phyloP scores from a whole-genome alignment of 2,113 vertebrate genomes.

The Phoxinus phoxinus region DNA sequence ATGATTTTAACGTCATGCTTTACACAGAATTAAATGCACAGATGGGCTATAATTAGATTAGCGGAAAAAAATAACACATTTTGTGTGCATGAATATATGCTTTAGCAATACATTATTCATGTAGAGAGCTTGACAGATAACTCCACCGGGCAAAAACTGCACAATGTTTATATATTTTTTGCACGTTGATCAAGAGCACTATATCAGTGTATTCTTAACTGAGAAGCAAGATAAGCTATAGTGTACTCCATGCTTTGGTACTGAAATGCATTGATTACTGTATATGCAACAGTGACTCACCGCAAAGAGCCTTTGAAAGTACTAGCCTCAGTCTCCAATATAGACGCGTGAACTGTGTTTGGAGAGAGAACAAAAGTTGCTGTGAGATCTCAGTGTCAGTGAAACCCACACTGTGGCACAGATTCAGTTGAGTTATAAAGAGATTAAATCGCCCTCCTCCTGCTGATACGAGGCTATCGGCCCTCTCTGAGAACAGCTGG shows the following conservation, averaged over 20 bases:
- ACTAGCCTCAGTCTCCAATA: not conserved
- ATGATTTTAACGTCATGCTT: too few relatives aligned
- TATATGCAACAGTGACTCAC: too few relatives aligned
- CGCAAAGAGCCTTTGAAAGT: not conserved
- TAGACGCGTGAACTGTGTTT: not conserved
- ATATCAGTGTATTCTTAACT: not conserved
- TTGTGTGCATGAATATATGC: not conserved
- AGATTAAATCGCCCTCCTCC: conserved; percentile 21
- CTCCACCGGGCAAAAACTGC: not conserved
- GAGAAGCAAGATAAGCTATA: not conserved
- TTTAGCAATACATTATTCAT: conserved; percentile 5
- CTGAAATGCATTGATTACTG: too few relatives aligned
- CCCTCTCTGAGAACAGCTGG: conserved; percentile 71
- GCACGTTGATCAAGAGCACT: not conserved
- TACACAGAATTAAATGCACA: not conserved
- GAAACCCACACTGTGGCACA: not conserved
- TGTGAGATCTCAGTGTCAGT: conserved; percentile 14
- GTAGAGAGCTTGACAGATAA: not conserved
- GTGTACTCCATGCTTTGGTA: not conserved
- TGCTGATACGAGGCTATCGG: conserved; percentile 4
- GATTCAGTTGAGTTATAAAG: conserved; percentile 37
- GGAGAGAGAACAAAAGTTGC: not conserved
- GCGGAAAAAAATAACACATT: not conserved
- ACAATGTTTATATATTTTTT: not conserved
- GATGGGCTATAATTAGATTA: not conserved